Conservation (phyloP, 2,113 vertebrate genomes). For the Triplophysa dalaica region DNA sequence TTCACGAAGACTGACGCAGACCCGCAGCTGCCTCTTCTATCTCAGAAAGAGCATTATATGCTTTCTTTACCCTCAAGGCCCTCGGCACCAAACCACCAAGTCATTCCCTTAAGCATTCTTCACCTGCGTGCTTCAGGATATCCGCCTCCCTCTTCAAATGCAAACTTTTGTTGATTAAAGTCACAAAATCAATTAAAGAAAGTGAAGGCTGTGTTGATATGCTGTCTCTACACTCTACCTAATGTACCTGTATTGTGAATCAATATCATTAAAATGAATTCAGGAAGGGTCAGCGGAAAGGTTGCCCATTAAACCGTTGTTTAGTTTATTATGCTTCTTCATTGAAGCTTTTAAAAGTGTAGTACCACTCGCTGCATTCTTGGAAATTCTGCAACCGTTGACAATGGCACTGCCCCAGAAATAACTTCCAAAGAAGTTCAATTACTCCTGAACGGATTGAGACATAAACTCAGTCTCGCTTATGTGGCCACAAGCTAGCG, state of each 20-base stretch:
- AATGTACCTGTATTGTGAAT: no score
- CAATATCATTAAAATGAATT: no score
- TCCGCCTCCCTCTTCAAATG: conserved; percentile 2
- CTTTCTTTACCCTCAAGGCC: conserved; percentile 20
- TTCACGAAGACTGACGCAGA: conserved; percentile 30
- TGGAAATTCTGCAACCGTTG: no score
- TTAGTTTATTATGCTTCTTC: no score
- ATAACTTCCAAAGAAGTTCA: no score
- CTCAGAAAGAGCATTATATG: conserved; percentile 29
- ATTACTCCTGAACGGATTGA: neutral
- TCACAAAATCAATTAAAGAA: neutral
- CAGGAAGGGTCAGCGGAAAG: no score
- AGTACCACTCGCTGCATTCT: no score
- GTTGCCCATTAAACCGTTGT: no score
- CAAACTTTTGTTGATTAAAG: conserved; percentile 3
- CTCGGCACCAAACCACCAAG: neutral
- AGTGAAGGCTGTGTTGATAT: neutral
- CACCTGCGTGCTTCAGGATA: neutral
- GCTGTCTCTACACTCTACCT: no score
- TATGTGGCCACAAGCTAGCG: neutral
- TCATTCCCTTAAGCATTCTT: conserved; percentile 5
- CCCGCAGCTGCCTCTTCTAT: conserved; percentile 19
- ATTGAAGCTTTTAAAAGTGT: no score
- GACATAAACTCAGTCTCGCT: neutral
- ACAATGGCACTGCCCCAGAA: no score